A percentile compares a stretch with the other conserved stretches of the same genome.
phyloP scores from a whole-genome alignment of 2,797 vertebrate species.

The Telmatherina bonti region DNA sequence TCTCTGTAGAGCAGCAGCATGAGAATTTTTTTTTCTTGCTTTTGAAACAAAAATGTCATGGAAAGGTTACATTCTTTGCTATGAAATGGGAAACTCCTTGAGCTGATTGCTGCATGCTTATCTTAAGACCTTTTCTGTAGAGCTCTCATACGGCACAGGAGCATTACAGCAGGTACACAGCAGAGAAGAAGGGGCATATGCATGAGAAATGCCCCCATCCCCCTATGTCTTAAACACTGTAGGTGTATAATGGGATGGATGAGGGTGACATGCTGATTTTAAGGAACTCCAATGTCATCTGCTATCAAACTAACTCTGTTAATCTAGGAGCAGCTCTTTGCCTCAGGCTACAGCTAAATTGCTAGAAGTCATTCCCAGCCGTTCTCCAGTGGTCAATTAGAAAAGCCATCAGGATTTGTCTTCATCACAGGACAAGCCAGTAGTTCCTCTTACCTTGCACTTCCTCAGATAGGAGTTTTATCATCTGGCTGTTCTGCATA shows the following conservation, averaged over 20 bases:
- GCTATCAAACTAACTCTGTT: conserved; percentile 47
- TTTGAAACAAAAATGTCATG: conserved; percentile 20
- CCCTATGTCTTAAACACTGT: conserved; percentile 32
- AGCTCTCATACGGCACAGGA: conserved; percentile 15
- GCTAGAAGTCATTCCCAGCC: conserved; percentile 45
- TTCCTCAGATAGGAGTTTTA: conserved; percentile 57
- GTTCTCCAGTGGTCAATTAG: conserved; percentile 66
- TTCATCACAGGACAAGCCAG: conserved; percentile 63
- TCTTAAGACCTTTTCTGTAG: conserved; percentile 31
- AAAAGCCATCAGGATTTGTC: conserved; percentile 74
- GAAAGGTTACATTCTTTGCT: conserved; percentile 36
- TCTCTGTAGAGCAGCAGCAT: conserved; percentile 13
- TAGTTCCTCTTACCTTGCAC: conserved; percentile 62
- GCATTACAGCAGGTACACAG: conserved; percentile 35
- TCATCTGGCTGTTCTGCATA: conserved; percentile 69
- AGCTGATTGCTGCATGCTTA: conserved; percentile 37
- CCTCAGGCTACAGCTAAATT: conserved; percentile 45
- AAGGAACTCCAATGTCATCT: conserved; percentile 43
- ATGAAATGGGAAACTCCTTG: conserved; percentile 26
- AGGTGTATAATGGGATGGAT: conserved; percentile 55
- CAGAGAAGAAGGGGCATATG: conserved; percentile 37
- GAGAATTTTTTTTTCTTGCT: conserved; percentile 10
- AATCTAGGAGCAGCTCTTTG: conserved; percentile 41
- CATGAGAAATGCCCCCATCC: conserved; percentile 41
- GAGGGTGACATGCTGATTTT: conserved; percentile 31